phyloP scores from a whole-genome alignment of 1,140 invertebrate genomes.

The Chionoecetes opilio region DNA sequence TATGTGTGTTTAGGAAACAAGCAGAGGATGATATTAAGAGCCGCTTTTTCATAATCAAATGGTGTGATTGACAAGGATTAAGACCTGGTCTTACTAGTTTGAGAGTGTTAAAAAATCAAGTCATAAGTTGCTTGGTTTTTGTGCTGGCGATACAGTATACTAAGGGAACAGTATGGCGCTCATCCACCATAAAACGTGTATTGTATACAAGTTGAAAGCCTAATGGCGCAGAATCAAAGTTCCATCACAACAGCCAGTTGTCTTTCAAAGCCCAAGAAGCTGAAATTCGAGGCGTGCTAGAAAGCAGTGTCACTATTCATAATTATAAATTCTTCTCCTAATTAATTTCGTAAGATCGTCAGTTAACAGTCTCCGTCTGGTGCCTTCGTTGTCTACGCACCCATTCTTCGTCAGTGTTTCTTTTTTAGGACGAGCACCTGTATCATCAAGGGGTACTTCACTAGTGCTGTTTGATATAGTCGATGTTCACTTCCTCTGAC shows the following conservation, averaged over 20 bases:
- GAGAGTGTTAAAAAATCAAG: too few species aligned
- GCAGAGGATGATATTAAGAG: background rate
- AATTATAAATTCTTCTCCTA: background rate
- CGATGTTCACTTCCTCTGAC: slow-evolving; percentile 52
- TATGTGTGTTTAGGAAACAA: slow-evolving; percentile 6
- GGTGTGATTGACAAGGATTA: slow-evolving; percentile 47
- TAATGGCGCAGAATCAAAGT: slow-evolving; percentile 54
- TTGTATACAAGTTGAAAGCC: background rate
- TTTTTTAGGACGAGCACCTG: slow-evolving; percentile 66
- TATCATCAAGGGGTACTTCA: slow-evolving; percentile 57
- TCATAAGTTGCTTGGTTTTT: too few species aligned
- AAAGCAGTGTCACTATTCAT: slow-evolving; percentile 62
- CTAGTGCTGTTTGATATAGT: slow-evolving; percentile 59
- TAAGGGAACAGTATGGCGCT: slow-evolving; percentile 49
- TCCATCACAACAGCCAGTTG: slow-evolving; percentile 55
- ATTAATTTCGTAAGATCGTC: slow-evolving; percentile 46
- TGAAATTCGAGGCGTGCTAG: slow-evolving; percentile 33
- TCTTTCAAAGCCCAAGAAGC: slow-evolving; percentile 61
- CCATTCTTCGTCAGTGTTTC: slow-evolving; percentile 56
- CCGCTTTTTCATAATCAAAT: background rate
- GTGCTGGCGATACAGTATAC: background rate
- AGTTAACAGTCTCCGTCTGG: slow-evolving; percentile 43
- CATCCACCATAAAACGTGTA: slow-evolving; percentile 51
- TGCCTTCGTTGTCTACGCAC: slow-evolving; percentile 54
- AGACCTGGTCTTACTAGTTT: too few species aligned